Conservation (phyloP, 2,113 vertebrate genomes). For the Capra hircus region DNA sequence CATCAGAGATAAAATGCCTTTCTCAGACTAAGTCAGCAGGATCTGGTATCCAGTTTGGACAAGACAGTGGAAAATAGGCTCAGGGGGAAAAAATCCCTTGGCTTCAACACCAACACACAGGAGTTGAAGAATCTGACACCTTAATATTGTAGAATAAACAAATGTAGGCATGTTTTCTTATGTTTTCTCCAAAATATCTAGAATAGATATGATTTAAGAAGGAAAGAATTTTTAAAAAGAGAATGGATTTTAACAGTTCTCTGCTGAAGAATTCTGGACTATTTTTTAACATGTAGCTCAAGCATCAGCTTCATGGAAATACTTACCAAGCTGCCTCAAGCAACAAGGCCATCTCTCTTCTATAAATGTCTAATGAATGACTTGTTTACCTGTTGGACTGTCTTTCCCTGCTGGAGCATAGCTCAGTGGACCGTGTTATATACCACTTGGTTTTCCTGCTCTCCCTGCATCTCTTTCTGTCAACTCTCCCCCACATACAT, state of each 20-base stretch:
- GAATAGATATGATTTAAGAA: slow-evolving; percentile 26
- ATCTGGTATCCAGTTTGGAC: slow-evolving; percentile 70
- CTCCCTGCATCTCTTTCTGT: not conserved
- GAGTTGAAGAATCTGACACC: slow-evolving; percentile 57
- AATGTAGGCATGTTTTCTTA: slow-evolving; percentile 33
- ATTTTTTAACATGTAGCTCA: not conserved
- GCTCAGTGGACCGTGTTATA: not conserved
- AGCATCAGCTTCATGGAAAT: not conserved
- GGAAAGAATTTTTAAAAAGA: not conserved
- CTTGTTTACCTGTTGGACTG: not conserved
- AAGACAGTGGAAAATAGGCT: slow-evolving; percentile 67
- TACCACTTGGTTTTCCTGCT: not conserved
- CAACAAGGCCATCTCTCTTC: not conserved
- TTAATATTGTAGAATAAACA: slow-evolving; percentile 51
- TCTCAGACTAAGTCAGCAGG: slow-evolving; percentile 43
- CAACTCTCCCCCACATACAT: not conserved
- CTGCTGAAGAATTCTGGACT: slow-evolving; percentile 32
- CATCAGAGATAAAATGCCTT: slow-evolving; percentile 61
- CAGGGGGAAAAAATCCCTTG: slow-evolving; percentile 52
- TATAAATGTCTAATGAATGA: slow-evolving; percentile 5
- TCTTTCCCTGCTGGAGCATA: not conserved
- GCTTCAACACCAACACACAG: not conserved
- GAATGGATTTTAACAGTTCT: slow-evolving; percentile 14
- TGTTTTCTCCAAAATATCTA: slow-evolving; percentile 36
- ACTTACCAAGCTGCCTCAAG: not conserved